Conservation (phyloP, 2,113 vertebrate species). For the Saguinus imperator region DNA sequence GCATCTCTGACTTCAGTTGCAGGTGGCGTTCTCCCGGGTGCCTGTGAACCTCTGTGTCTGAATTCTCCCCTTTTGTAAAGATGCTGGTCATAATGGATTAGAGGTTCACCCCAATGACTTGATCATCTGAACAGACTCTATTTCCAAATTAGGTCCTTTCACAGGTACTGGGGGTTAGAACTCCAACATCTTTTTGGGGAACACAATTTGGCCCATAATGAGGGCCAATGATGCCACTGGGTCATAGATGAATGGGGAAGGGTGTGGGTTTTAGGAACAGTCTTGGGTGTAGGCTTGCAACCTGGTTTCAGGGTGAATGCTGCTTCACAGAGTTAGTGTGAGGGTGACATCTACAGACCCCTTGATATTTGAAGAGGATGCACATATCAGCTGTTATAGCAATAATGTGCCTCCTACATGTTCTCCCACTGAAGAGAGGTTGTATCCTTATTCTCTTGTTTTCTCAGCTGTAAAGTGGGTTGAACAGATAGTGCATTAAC, state of each 20-base stretch:
- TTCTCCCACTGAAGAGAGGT: neutral
- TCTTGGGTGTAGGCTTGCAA: neutral
- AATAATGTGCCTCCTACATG: fast-evolving
- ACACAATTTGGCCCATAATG: neutral
- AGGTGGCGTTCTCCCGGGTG: neutral
- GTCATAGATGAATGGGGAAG: neutral
- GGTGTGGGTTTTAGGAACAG: neutral
- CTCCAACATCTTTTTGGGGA: neutral
- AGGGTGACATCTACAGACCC: neutral
- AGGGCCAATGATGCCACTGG: no score
- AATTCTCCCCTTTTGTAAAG: neutral
- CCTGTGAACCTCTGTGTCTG: neutral
- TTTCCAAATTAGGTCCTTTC: neutral
- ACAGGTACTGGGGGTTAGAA: neutral
- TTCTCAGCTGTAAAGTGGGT: neutral
- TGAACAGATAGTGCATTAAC: neutral
- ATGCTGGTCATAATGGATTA: neutral
- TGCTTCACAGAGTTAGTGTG: neutral
- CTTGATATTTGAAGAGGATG: neutral
- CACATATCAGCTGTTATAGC: neutral
- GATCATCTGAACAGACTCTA: neutral
- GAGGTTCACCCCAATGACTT: neutral
- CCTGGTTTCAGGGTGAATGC: neutral
- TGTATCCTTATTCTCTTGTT: neutral
- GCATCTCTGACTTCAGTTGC: neutral